Base-by-base conservation (phyloP, 35 echinoderm and acorn worm species). In the Hemicentrotus pulcherrimus region DNA sequence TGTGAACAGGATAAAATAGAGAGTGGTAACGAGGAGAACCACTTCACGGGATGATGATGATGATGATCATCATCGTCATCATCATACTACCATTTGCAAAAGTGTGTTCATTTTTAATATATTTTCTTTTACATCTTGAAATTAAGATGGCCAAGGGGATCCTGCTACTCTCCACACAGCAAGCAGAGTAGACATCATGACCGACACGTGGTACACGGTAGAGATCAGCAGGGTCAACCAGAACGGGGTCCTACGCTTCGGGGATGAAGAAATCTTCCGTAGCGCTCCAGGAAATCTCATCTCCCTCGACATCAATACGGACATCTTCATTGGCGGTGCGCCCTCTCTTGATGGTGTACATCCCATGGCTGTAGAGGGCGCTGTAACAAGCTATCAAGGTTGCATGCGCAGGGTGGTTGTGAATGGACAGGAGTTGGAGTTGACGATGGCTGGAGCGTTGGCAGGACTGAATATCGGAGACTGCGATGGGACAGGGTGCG, bases 401-500 rank as follows among this genome's bases (percentile, higher is more conserved):
- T 98, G 97, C 65, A 91, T 98, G 11, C 95, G 97, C 50, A 31
- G 93, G 24, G 61, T 97, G 28, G 91, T 93, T 35, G 85, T 98
- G 11, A 98, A 98, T 65, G 96, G 94, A 13, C 45, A 60, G 24
- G 94, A 95, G 18, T 32, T 96, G 45, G 95, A 95, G 8, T 91
- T 98, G 15, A 95, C 95, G 1, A 16, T 70, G 28, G 31, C 32
- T 94, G 97, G 96, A 48, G 97, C 97, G 19, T 35, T 30, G 47
- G 94, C 94, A 92, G 97, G 97, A 9, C 32, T 94, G 55, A 94
- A 96, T 32, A 94, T 98, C 9, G 52, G 46, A 6, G 97, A 98
- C 94, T 98, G 97, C 91, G 97, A 98, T 95, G 97, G 97, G 0
- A 98, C 97, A 24, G 97, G 94, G 4, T 98, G 97, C 92, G 97